Base-by-base conservation (phyloP, 2,113 vertebrate genomes). In the Seriola dumerili region DNA sequence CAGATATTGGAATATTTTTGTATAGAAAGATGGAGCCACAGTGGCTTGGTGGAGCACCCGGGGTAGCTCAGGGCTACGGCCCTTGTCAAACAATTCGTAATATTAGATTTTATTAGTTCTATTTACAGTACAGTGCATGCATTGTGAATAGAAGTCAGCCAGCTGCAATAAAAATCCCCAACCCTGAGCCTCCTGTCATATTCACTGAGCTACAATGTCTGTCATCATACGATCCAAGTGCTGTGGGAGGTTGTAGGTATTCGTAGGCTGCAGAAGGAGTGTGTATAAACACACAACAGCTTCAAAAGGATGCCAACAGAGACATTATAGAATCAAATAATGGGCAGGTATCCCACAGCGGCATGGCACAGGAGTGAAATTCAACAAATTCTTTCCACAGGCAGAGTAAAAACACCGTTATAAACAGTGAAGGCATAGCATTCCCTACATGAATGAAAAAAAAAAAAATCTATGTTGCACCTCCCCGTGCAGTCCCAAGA, bases 401-500 rank as follows among this genome's bases (percentile, higher is more conserved):
- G 42, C 38, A 83, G 63, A 67, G 40, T 12, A 40, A 79, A 87
- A 85, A 82, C 64, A 72, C 54, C 54, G 40, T 14, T 78, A 52
- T 23, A 68, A 74, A 70, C 68, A 78, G 63, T 67, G 14, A 66
- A 67, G 62, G 57, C 79, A 83, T 63, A 81, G 71, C 42, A 78
- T 87, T 85, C 59, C 54, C 62, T 76, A 81, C 85, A 77, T 88
- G 76, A 89, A 88, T 86, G 69, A 83, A 76, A 69, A 29, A 29
- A 29, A 29, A 76, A 86, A 69, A 79, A 61, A 36, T 16, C 62
- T 10, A 78, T 69, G 82, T 77, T 83, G 79, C 72, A 79, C 75
- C 85, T 91, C 90, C 86, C 76, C 25, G 19, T 80, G 67, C 84
- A 71, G 81, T 89, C 80, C 79, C 69, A 68, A n/a, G 83, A 92